Conservation (phyloP, 2,888 invertebrate genomes). For the Perdita meconis region DNA sequence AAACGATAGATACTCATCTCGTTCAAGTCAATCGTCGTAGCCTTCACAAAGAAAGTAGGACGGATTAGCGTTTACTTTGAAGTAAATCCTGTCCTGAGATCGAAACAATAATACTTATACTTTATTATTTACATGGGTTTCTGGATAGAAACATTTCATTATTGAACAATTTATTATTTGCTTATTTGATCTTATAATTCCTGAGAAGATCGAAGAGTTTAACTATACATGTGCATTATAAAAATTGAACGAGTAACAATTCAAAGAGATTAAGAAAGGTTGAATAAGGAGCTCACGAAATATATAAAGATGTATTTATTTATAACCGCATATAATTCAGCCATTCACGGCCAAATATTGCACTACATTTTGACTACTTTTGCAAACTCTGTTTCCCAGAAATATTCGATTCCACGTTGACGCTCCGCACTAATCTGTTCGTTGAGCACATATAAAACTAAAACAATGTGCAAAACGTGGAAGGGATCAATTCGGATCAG, state of each 20-base stretch:
- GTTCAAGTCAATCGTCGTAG: too few species aligned
- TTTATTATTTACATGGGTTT: too few species aligned
- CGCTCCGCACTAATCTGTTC: slow-evolving; percentile 29
- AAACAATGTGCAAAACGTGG: slow-evolving; percentile 14
- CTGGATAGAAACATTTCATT: too few species aligned
- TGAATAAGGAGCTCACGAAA: slow-evolving; percentile 7
- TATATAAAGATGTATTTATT: slow-evolving; percentile 81
- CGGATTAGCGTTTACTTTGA: too few species aligned
- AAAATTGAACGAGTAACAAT: background rate
- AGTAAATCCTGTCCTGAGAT: too few species aligned
- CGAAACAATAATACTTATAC: too few species aligned
- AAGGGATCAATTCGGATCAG: slow-evolving; percentile 34
- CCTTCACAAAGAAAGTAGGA: too few species aligned
- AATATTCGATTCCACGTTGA: slow-evolving; percentile 38
- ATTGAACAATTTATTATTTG: too few species aligned
- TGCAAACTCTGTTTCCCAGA: slow-evolving; percentile 72
- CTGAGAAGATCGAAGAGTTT: too few species aligned
- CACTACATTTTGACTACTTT: slow-evolving; percentile 82
- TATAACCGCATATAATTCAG: slow-evolving; percentile 76
- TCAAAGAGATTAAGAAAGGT: background rate
- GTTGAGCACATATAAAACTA: slow-evolving; percentile 21
- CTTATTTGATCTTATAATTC: too few species aligned
- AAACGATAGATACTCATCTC: too few species aligned
- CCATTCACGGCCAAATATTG: slow-evolving; percentile 74
- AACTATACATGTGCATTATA: background rate